A percentile compares a stretch with the other conserved stretches of the same genome.
phyloP scores from a whole-genome alignment of 2,797 vertebrate genomes.

The Poecilia picta region DNA sequence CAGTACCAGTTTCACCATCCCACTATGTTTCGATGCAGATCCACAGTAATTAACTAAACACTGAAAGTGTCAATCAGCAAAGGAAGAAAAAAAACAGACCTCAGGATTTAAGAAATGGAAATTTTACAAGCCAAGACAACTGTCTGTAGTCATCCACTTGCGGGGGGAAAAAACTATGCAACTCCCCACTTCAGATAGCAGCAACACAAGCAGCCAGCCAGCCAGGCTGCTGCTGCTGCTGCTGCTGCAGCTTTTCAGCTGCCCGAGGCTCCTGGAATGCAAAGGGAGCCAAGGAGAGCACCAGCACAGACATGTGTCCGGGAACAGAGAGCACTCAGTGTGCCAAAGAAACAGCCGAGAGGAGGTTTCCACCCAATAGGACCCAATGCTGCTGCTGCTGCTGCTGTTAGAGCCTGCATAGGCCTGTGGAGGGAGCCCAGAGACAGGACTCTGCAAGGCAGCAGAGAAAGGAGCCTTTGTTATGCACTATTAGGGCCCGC shows the following conservation, averaged over 20 bases:
- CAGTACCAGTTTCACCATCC: conserved; percentile 13
- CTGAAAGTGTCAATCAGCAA: not conserved
- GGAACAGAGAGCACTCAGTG: conserved; percentile 77
- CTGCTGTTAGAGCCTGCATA: conserved; percentile 58
- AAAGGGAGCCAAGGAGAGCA: conserved; percentile 72
- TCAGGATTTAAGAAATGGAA: conserved; percentile 24
- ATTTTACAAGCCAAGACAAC: conserved; percentile 3
- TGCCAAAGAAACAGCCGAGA: conserved; percentile 75
- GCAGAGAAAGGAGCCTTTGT: conserved; percentile 75
- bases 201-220: conserved; percentile 54
- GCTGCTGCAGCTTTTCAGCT: conserved; percentile 77
- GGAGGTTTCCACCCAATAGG: conserved; percentile 76
- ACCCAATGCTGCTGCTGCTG: conserved; percentile 61
- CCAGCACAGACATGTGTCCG: conserved; percentile 69
- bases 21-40: not conserved
- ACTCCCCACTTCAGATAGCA: conserved; percentile 62
- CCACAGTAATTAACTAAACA: not conserved
- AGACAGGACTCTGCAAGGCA: conserved; percentile 62
- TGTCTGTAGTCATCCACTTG: conserved; percentile 24
- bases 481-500: conserved; percentile 57
- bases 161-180: conserved; percentile 18
- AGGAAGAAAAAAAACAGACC: not conserved
- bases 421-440: conserved; percentile 61
- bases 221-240: conserved; percentile 72
- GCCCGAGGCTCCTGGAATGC: conserved; percentile 74